These are phyloP conservation scores for Poecilobothrus nobilitatus DNA, from an alignment of 2,888 invertebrate genomes.

Conservation along the genomic window DNA sequence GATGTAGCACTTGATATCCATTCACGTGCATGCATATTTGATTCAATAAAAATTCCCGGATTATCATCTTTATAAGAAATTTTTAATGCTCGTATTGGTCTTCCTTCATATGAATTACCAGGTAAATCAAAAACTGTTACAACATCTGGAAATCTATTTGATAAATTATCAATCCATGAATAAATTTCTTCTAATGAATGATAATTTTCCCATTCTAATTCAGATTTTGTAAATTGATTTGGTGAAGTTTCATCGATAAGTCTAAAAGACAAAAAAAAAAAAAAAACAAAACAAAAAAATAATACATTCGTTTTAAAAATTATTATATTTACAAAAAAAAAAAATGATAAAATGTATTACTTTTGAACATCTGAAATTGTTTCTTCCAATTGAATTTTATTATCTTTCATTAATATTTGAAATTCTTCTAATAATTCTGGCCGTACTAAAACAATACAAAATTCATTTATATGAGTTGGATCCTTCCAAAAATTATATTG, in stretches of 20 bases:
- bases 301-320: no score
- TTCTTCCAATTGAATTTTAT: constrained; percentile 41
- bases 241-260: constrained; percentile 46
- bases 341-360: constrained; percentile 35
- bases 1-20: constrained; percentile 66
- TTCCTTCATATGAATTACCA: constrained; percentile 53
- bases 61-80: constrained; percentile 43
- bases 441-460: constrained; percentile 53
- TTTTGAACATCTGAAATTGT: constrained; percentile 54
- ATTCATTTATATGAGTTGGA: constrained; percentile 26
- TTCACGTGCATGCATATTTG: constrained; percentile 58
- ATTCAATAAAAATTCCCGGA: constrained; percentile 55
- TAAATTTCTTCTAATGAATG: constrained; percentile 52
- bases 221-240: constrained; percentile 22
- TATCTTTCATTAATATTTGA: constrained; percentile 38
- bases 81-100: constrained; percentile 51
- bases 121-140: constrained; percentile 44
- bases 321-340: no score
- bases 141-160: constrained; percentile 43
- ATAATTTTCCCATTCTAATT: constrained; percentile 54
- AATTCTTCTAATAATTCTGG: constrained; percentile 47
- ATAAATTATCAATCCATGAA: constrained; percentile 49
- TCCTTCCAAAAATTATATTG: constrained; percentile 7
- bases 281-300: constrained; percentile 8
- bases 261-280: constrained; percentile 37